These are phyloP conservation scores for Choloepus hoffmanni DNA, from an alignment of 2,113 vertebrate genomes.

Conservation along the genomic window DNA sequence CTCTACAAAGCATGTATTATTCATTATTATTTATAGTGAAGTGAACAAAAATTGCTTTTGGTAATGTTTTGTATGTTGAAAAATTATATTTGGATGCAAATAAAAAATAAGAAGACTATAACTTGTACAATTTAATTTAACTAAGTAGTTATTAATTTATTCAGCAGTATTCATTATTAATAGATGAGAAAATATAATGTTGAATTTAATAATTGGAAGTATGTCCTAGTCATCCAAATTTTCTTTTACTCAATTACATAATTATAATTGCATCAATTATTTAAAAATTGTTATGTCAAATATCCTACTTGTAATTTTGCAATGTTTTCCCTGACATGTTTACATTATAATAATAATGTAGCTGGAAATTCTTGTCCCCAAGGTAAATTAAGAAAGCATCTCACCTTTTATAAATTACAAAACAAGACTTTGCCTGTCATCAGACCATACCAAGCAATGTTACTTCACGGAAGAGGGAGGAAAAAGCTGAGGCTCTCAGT, in stretches of 20 bases:
- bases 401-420: neutral
- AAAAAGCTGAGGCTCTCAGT: no score
- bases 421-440: neutral
- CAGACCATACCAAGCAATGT: accelerated
- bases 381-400: neutral
- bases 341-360: neutral
- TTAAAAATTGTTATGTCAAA: neutral
- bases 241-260: constrained; percentile 32
- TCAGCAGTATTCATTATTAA: constrained; percentile 43
- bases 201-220: constrained; percentile 40
- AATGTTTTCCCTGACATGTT: neutral
- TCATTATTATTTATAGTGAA: constrained; percentile 68
- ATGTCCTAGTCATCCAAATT: neutral
- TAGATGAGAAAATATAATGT: constrained; percentile 53
- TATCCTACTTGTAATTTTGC: neutral
- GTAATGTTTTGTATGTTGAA: constrained; percentile 17
- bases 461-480: neutral
- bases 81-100: constrained; percentile 46
- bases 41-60: constrained; percentile 39
- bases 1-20: constrained; percentile 56
- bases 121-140: constrained; percentile 55
- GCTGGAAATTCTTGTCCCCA: neutral
- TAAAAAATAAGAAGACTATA: constrained; percentile 59
- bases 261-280: neutral
- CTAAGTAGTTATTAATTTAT: constrained; percentile 51